Base-by-base conservation (phyloP, 2,113 vertebrate species). In the Hiodon tergisus region DNA sequence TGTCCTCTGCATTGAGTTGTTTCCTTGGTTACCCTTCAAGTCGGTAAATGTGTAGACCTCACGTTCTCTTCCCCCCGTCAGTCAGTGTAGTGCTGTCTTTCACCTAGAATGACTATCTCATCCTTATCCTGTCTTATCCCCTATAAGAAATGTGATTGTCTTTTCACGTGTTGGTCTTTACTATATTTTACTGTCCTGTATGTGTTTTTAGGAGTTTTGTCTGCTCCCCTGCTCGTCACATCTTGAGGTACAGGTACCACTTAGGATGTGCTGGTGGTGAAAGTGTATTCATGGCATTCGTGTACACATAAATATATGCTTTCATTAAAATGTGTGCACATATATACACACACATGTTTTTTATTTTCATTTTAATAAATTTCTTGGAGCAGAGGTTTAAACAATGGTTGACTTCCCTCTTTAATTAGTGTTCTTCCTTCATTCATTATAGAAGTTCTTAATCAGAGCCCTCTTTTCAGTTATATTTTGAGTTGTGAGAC, bases 181-280 rank as follows among this genome's bases (percentile, higher is more conserved):
- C 86, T 85, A 84, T 80, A 86, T 79, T 87, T 81, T 87, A 74
- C 86, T 84, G 80, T 73, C 82, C 77, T 90, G 80, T 89, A 83
- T 88, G 85, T 90, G 84, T 90, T 83, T 60, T 83, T 91, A 92
- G 89, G 90, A 90, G 86, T 89, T 90, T 88, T 91, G 88, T 90
- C 88, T 89, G 87, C 89, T 88, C 89, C 77, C 89, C 90, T 78
- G 88, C 88, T 79, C 89, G 87, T 84, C 89, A 89, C 87, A 88
- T 82, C 83, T 78, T 90, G 87, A 91, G 90, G 89, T 91, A 90
- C 69, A 90, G 86, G 71, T 75, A 68, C 82, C 50, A 74, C 66
- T 78, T 79, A 67, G 85, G 63, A 65, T 31, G 60, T 74, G 76
- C 75, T 75, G 81, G 71, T 79, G 70, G 16, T 76, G 2, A 71